Conservation (phyloP, 2,888 invertebrate genomes). For the Melanostoma mellinum region DNA sequence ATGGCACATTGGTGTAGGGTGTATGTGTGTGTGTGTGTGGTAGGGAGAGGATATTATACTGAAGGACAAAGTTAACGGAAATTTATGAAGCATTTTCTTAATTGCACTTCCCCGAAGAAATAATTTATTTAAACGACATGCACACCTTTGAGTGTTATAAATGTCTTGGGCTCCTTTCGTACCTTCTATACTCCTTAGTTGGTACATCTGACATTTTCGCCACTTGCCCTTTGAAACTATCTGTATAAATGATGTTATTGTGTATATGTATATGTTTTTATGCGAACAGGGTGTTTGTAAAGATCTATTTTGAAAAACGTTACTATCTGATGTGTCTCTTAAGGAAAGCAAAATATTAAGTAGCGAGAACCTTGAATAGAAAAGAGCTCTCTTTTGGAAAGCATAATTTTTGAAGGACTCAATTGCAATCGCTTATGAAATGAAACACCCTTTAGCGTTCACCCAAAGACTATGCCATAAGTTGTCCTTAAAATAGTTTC, state of each 20-base stretch:
- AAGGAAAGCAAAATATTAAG: no score
- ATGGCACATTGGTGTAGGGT: neutral
- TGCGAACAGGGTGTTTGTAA: conserved; percentile 8
- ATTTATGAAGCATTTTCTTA: conserved; percentile 82
- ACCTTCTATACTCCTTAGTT: conserved; percentile 33
- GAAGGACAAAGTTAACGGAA: conserved; percentile 77
- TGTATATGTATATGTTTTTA: neutral
- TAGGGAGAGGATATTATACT: conserved; percentile 66
- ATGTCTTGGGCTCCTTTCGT: conserved; percentile 64
- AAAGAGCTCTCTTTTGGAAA: no score
- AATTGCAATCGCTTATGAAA: no score
- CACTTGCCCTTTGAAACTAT: conserved; percentile 48
- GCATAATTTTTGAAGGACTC: no score
- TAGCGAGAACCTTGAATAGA: no score
- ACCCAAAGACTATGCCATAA: conserved; percentile 1
- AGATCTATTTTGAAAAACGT: no score
- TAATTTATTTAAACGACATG: conserved; percentile 81
- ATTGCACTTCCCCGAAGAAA: conserved; percentile 81
- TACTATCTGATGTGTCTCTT: no score
- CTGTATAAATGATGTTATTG: neutral
- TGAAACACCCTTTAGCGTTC: conserved; percentile 15
- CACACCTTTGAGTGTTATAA: conserved; percentile 75
- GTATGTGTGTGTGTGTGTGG: conserved; percentile 30
- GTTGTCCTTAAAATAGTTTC: conserved; percentile 28
- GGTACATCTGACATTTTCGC: conserved; percentile 55